Evolutionary conservation across 2,113 vertebrate genomes (phyloP), one percentile per base, ranked within the genome.

Genomic region (Elephas maximus): DNA sequence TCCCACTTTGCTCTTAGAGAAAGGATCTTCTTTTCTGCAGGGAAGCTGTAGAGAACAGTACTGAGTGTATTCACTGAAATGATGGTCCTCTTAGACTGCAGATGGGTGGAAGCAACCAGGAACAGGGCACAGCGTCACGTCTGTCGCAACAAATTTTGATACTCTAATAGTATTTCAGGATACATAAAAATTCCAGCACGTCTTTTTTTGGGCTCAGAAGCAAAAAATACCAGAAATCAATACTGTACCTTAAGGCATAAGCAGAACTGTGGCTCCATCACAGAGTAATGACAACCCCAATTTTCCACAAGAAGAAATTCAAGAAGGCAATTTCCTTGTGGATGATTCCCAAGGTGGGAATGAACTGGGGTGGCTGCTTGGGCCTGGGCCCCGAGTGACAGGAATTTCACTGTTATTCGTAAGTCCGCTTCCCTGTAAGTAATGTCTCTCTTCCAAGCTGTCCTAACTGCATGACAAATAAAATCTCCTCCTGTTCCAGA

Each of bases 1-100:
- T 74, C 76, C 85, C 44, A 62, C 85, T 85, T 80, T 93, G 77
- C 93, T 96, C 76, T 85, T 53, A 6, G 33, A 84, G 88, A 74
- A 83, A 88, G 84, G 94, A 91, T n/a, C 44, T 6, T 74, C 74
- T 82, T 91, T 87, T 77, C 88, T 88, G 79, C 28, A 14, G 79
- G 60, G 79, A 67, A 10, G 80, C 62, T n/a, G 67, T 0, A 33
- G 41, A 96, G 87, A 69, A 91, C 18, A 33, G 17, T 45, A 86
- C 91, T 45, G 45, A 73, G 63, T 23, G 6, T 5, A 51, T 60
- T 96, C 96, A 84, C 79, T 57, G 45, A 51, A 57, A 62, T 18
- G 48, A 87, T 0, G 14, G 48, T 41, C 85, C 85, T 57, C 9
- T 63, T n/a, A 4, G n/a, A 17, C 60, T 0, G 51, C 57, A 37